Conservation (phyloP, 2,113 vertebrate species). For the Stigmatopora argus region DNA sequence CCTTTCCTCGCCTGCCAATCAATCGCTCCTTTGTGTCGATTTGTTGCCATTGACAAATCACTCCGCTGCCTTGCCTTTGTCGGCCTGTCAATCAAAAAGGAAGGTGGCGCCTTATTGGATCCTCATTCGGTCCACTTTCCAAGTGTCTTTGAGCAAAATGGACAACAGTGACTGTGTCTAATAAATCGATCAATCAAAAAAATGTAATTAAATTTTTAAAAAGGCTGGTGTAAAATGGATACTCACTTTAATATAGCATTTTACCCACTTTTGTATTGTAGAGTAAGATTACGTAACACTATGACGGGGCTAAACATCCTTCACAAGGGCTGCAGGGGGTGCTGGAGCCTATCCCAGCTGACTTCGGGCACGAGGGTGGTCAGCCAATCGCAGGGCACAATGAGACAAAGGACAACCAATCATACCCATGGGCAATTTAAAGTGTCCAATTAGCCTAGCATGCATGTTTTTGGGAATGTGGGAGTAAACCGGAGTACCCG, state of each 20-base stretch:
- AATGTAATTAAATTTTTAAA: not conserved
- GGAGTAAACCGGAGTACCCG: no score
- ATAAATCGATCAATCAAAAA: not conserved
- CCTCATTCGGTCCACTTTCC: slow-evolving; percentile 33
- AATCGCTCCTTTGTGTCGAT: slow-evolving; percentile 74
- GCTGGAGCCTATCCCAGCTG: no score
- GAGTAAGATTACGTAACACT: no score
- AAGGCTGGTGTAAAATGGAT: no score
- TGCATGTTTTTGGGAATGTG: no score
- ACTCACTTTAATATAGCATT: not conserved
- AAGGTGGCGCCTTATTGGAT: slow-evolving; percentile 50
- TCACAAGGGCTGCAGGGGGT: no score
- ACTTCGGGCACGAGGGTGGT: no score
- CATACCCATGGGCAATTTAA: no score
- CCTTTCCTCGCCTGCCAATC: slow-evolving; percentile 63
- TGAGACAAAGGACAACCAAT: no score
- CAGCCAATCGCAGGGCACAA: no score
- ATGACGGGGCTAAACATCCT: no score
- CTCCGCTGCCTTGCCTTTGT: slow-evolving; percentile 65
- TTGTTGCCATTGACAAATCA: slow-evolving; percentile 72
- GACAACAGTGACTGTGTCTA: not conserved
- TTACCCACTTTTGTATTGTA: not conserved
- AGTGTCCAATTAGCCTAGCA: no score
- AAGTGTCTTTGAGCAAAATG: slow-evolving; percentile 4
- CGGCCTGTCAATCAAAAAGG: slow-evolving; percentile 64